Evolutionary conservation across 2,113 vertebrate species (phyloP).

Genomic region (Sturnus vulgaris): DNA sequence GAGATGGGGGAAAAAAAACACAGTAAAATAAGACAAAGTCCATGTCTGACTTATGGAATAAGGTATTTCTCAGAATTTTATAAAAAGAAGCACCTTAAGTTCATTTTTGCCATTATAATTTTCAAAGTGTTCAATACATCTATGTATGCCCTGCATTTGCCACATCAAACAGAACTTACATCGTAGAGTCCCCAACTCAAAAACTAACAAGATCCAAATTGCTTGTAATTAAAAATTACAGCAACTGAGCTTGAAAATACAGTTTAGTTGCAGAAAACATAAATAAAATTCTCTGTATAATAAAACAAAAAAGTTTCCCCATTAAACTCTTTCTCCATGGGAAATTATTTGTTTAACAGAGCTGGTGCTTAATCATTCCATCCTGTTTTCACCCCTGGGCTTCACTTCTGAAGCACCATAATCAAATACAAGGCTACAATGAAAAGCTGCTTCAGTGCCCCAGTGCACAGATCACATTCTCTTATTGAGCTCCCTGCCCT

Average conservation of each 20-base stretch:
- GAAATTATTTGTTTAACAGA: not conserved
- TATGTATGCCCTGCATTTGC: not conserved
- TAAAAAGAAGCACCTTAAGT: not conserved
- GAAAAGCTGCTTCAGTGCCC: not conserved
- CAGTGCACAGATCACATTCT: not conserved
- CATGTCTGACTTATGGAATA: rapidly evolving
- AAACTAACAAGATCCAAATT: not conserved
- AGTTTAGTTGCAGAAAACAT: not conserved
- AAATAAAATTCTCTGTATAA: not conserved
- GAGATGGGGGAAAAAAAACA: not conserved
- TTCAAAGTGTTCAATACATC: not conserved
- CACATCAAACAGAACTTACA: not conserved
- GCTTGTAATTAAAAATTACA: not conserved
- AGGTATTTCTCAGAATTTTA: not conserved
- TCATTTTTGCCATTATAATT: not conserved
- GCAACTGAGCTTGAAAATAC: not conserved
- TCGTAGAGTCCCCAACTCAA: not conserved
- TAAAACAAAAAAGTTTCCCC: not conserved
- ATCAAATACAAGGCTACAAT: not conserved
- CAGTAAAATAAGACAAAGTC: not conserved
- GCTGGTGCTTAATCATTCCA: not conserved
- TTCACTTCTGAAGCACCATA: not conserved
- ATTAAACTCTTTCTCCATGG: not conserved
- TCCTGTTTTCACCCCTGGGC: not conserved
- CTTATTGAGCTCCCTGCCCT: constrained; percentile 36